A percentile compares a stretch with the other conserved stretches of the same genome.
Evolutionary conservation across 2,888 invertebrate species (phyloP).

Genomic region (Acanthosepion pharaonis): DNA sequence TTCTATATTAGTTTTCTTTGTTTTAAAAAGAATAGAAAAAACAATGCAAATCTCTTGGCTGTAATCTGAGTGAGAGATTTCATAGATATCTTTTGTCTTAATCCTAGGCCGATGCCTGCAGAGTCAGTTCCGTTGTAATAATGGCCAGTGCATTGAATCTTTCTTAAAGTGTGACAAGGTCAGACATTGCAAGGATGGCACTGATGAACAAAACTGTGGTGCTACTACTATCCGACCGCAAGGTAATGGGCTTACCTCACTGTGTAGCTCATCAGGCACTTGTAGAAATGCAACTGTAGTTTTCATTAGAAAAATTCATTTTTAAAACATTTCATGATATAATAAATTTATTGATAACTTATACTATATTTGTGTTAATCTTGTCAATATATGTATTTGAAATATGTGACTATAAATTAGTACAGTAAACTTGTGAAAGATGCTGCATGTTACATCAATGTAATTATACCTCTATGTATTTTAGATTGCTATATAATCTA

Average conservation of each 20-base stretch:
- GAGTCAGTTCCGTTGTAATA: slow-evolving; percentile 36
- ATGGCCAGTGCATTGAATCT: slow-evolving; percentile 39
- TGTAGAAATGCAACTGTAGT: not conserved
- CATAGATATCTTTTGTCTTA: not conserved
- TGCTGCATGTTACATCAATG: not conserved
- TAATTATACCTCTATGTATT: not conserved
- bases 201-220: slow-evolving; percentile 37
- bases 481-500: not conserved
- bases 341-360: not conserved
- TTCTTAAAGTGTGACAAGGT: slow-evolving; percentile 35
- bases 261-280: not conserved
- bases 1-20: not conserved
- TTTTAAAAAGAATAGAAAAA: not conserved
- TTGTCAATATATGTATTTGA: not conserved
- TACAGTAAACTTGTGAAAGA: not conserved
- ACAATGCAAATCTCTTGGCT: not conserved
- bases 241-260: slow-evolving; percentile 38
- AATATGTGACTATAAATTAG: not conserved
- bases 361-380: not conserved
- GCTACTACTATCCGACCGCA: not conserved
- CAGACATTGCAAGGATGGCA: slow-evolving; percentile 34
- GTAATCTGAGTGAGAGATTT: not conserved
- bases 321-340: not conserved
- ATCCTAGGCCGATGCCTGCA: not conserved
- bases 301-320: not conserved